Evolutionary conservation across 2,888 invertebrate species (phyloP), one percentile per base, ranked within the genome.

Genomic region (Phrixothrix hirtus): DNA sequence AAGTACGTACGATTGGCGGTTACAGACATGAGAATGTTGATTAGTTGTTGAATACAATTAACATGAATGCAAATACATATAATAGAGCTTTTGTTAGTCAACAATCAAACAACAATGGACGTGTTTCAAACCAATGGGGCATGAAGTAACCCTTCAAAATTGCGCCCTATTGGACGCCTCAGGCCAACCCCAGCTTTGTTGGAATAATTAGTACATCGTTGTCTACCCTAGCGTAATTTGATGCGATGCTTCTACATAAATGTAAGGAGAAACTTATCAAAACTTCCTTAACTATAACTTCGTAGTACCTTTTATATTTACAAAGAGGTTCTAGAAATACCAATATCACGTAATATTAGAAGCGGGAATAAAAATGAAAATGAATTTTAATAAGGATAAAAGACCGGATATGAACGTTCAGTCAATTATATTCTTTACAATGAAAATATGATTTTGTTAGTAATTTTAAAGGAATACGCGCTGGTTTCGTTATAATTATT

Each of bases 41-140:
- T 70, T 71, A 72, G 72, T 68, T 67, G 69, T 68, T 71, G 69
- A 69, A 69, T 69, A 68, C 64, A 68, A 67, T 69, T 69, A 69
- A 62, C 57, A 61, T 68, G 69, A 70, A 70, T 68, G 68, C 67
- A 70, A 70, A 68, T 65, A 59, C 62, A 59, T 52, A 66, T 69
- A 69, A 67, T 68, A 63, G 66, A 47, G 61, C 63, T 63, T 64
- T 69, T 68, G 69, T 65, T 62, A 61, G 61, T 66, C 62, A 65
- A 71, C 70, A 72, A 70, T 64, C 67, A 61, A 56, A 64, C 59
- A 67, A 72, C 70, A 71, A 72, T 72, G 69, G 68, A 69, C 65
- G 68, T 68, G 65, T 68, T 69, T 60, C 67, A 62, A 67, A 66
- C 71, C 71, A 71, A 71, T 71, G 66, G 68, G 67, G 69, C 64